phyloP scores from a whole-genome alignment of 2,888 invertebrate genomes.

The Hypomecis atomaria region DNA sequence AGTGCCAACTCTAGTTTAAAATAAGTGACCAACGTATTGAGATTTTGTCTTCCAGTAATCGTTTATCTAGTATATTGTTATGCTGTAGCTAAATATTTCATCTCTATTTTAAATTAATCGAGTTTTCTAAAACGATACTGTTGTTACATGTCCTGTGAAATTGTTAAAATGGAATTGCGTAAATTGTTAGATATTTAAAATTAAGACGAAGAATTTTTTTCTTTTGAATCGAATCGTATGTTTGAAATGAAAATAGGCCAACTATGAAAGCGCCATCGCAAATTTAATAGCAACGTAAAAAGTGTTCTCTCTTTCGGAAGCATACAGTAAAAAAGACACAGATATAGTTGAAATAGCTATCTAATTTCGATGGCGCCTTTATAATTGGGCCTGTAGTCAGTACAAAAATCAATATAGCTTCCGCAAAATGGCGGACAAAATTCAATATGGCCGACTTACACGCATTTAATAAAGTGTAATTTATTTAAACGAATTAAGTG shows the following conservation, averaged over 20 bases:
- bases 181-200: not conserved
- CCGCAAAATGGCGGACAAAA: constrained; percentile 29
- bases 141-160: not conserved
- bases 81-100: constrained; percentile 24
- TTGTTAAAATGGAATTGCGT: not conserved
- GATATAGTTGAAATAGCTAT: no score
- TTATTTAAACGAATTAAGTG: constrained; percentile 40
- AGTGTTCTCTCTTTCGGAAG: no score
- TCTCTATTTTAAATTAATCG: not conserved
- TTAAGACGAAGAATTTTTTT: not conserved
- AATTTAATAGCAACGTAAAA: no score
- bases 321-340: no score
- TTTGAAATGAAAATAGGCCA: no score
- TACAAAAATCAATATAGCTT: constrained; percentile 35
- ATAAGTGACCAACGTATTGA: constrained; percentile 53
- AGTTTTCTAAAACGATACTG: not conserved
- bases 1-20: constrained; percentile 67
- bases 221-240: not conserved
- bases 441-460: constrained; percentile 36
- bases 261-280: no score
- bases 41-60: constrained; percentile 58
- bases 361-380: no score
- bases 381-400: no score
- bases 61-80: constrained; percentile 29
- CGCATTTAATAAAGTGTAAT: constrained; percentile 35